Conservation (phyloP, 92 coral and sea anemone species). For the Zoanthus gigantus region DNA sequence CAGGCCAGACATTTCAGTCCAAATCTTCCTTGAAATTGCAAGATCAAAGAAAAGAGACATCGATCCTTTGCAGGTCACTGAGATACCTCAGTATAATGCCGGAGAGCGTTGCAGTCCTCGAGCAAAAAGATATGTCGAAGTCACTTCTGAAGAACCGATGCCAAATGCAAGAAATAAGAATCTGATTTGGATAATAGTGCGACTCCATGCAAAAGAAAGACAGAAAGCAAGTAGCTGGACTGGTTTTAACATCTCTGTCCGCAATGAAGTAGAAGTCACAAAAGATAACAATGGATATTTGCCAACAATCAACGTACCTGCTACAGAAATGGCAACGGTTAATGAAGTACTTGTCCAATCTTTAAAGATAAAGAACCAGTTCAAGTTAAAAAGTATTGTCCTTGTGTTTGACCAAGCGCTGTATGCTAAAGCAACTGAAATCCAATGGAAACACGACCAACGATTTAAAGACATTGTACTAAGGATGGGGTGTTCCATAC, state of each 20-base stretch:
- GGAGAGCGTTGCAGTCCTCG: too few relatives aligned
- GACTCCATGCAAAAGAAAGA: too few relatives aligned
- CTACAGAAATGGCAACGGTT: slow-evolving; percentile 67
- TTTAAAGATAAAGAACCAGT: slow-evolving; percentile 54
- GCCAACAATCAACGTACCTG: slow-evolving; percentile 61
- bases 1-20: slow-evolving; percentile 65
- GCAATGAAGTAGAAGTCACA: too few relatives aligned
- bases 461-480: neutral
- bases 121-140: too few relatives aligned
- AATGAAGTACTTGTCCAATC: slow-evolving; percentile 50
- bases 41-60: too few relatives aligned
- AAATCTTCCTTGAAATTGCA: neutral
- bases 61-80: too few relatives aligned
- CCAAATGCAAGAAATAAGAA: too few relatives aligned
- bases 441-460: neutral
- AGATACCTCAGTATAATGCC: too few relatives aligned
- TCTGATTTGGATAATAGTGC: too few relatives aligned
- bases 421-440: neutral
- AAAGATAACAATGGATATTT: slow-evolving; percentile 62
- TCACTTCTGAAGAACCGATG: too few relatives aligned
- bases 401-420: slow-evolving; percentile 62
- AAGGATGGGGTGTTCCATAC: slow-evolving; percentile 9
- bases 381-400: slow-evolving; percentile 55
- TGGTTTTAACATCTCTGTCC: too few relatives aligned
- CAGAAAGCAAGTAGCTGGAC: too few relatives aligned